Evolutionary conservation across 1,140 invertebrate genomes (phyloP), one percentile per base, ranked within the genome.

Genomic region (Periplaneta americana): DNA sequence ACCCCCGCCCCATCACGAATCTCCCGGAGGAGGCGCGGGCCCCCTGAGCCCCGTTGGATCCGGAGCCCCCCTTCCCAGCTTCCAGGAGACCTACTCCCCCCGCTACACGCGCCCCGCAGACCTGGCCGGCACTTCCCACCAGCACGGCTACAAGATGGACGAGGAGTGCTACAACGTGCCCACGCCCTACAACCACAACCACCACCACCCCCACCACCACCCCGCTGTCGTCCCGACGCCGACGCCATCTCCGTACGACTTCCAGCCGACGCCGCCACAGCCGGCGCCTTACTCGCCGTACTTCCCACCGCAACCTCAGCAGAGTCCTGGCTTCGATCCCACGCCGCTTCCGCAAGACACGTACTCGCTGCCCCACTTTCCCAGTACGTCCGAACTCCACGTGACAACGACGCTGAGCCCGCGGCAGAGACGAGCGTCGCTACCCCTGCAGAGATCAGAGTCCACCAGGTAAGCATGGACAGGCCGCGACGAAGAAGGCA

Each of bases 381-480:
- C 85, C 79, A 86, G 81, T 82, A 82, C 84, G 66, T 84, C 83
- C 57, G 85, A 83, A 79, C 85, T 84, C 28, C 86, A 85, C 78
- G 84, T 82, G 82, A 85, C 85, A 36, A 82, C 84, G 8, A 83
- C 86, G n/a, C 84, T 86, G 11, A 86, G 86, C 84, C 88, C 91
- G 15, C 90, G 93, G 37, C 91, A 94, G 84, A 89, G 95, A 82
- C 89, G 94, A 81, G 91, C 94, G 11, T 95, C 94, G 0, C 85
- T 95, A 80, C 94, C 93, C 5, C 90, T 95, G 1, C 94, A 95
- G 86, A 89, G 94, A 82, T 94, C 94, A 2, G 93, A 95, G 86
- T 95, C 94, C 6, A 93, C 93, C 57, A 93, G 93, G 88, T 89
- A 86, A 85, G 76, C n/a, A n/a, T n/a, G n/a, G n/a, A n/a, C n/a